Conservation (phyloP, 2,888 invertebrate genomes). For the Protonemura montana region DNA sequence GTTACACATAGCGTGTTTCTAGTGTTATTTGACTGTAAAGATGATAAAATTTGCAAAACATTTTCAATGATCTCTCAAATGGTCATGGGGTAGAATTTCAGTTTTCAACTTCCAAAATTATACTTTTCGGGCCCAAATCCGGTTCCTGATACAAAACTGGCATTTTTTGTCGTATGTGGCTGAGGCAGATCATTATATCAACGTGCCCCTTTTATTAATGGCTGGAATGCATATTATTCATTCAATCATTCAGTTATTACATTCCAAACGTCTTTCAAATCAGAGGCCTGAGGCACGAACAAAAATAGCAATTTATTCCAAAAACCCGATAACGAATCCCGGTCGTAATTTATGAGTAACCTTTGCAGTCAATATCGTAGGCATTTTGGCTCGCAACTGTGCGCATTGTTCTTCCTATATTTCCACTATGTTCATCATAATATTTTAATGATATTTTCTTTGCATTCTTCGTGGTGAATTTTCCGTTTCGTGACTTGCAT, state of each 20-base stretch:
- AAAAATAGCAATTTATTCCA: constrained; percentile 36
- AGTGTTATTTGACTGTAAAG: no score
- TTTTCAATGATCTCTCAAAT: no score
- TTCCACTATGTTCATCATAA: not conserved
- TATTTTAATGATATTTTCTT: not conserved
- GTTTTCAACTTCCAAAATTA: no score
- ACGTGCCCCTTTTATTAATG: not conserved
- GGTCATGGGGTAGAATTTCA: no score
- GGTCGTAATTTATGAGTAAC: not conserved
- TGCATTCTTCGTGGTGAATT: not conserved
- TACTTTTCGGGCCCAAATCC: no score
- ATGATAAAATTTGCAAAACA: no score
- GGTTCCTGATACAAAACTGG: not conserved
- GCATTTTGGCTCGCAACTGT: not conserved
- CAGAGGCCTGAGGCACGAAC: constrained; percentile 21
- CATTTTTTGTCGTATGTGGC: not conserved
- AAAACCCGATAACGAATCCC: constrained; percentile 16
- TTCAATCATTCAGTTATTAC: constrained; percentile 36
- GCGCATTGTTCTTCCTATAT: not conserved
- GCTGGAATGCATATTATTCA: constrained; percentile 29
- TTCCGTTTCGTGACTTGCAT: not conserved
- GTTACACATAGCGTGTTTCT: no score
- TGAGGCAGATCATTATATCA: constrained; percentile 12
- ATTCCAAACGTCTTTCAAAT: constrained; percentile 40
- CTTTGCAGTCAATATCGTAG: not conserved